Conservation (phyloP, 2,888 invertebrate genomes). For the Nephrotoma flavescens region DNA sequence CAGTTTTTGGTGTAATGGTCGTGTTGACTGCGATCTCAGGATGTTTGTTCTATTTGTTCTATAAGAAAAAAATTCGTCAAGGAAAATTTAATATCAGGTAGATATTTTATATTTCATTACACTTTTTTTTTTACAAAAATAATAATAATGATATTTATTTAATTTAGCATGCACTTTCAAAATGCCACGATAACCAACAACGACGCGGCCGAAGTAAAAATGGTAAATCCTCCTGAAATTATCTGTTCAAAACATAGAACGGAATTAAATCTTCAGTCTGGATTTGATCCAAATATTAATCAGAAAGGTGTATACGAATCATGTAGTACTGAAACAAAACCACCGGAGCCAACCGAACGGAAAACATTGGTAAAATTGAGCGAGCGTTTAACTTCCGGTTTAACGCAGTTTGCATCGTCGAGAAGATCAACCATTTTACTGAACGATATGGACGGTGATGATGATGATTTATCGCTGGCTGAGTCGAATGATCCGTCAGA, state of each 20-base stretch:
- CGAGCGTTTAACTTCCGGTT: neutral
- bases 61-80: slow-evolving; percentile 34
- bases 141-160: neutral
- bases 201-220: slow-evolving; percentile 6
- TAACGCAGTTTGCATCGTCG: neutral
- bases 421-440: neutral
- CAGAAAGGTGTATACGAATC: neutral
- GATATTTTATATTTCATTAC: neutral
- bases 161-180: slow-evolving; percentile 27
- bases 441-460: neutral
- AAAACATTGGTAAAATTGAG: neutral
- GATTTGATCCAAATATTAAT: neutral
- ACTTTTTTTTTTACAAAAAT: neutral
- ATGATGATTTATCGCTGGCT: neutral
- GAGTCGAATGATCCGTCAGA: neutral
- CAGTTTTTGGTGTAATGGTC: neutral
- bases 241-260: neutral
- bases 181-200: slow-evolving; percentile 20
- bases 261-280: neutral
- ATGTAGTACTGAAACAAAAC: neutral
- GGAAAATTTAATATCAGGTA: slow-evolving; percentile 27
- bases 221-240: neutral
- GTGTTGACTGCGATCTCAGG: neutral
- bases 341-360: neutral
- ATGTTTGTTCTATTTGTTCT: slow-evolving; percentile 17